Evolutionary conservation across 2,113 vertebrate genomes (phyloP).

Genomic region (Peromyscus leucopus): DNA sequence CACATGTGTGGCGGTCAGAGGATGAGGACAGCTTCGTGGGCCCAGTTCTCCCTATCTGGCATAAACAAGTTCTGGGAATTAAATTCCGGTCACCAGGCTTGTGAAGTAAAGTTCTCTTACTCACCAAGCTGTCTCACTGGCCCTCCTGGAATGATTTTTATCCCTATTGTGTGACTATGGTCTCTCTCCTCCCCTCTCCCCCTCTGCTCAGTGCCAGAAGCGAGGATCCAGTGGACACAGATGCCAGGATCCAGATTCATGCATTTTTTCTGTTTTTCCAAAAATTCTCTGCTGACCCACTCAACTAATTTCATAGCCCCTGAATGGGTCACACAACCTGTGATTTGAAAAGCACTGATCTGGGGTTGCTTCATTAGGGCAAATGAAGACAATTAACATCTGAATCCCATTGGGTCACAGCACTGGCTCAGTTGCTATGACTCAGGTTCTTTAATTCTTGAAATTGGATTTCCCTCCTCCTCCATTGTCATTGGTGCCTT

Average conservation of each 20-base stretch:
- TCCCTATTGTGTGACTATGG: background rate
- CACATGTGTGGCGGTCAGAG: background rate
- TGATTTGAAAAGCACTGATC: constrained; percentile 46
- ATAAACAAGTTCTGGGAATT: no score
- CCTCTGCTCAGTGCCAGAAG: background rate
- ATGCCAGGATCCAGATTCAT: background rate
- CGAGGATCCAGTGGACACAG: background rate
- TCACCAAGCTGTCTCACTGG: background rate
- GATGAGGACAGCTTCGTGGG: background rate
- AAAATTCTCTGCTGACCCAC: constrained; percentile 58
- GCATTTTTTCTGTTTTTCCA: constrained; percentile 29
- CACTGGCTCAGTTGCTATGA: background rate
- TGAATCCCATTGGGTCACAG: constrained; percentile 48
- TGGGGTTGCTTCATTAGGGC: constrained; percentile 62
- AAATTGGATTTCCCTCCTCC: constrained; percentile 14
- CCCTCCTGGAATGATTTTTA: background rate
- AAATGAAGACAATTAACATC: constrained; percentile 61
- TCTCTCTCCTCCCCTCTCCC: no score
- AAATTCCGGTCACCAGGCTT: background rate
- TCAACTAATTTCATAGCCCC: constrained; percentile 57
- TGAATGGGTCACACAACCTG: constrained; percentile 48
- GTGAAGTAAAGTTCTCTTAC: background rate
- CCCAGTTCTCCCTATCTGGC: background rate
- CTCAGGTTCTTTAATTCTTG: constrained; percentile 38
- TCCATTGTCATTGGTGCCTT: background rate